These are phyloP conservation scores for Ormyrus rosae DNA, from an alignment of 2,888 invertebrate genomes.

Conservation along the genomic window DNA sequence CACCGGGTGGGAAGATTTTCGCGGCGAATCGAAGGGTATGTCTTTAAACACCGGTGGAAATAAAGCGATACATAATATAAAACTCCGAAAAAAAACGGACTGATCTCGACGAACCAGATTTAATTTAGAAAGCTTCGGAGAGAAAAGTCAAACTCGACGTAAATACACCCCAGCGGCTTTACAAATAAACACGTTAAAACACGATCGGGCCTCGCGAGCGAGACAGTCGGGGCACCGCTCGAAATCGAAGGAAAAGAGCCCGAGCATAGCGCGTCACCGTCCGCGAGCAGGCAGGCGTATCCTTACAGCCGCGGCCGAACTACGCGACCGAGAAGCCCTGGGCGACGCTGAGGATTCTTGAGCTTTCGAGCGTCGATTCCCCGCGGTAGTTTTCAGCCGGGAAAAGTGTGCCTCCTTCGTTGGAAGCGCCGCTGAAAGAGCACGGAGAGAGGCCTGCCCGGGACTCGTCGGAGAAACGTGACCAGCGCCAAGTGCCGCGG, in stretches of 20 bases:
- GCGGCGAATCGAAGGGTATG: too few species aligned
- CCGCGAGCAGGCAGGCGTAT: not conserved
- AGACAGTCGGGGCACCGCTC: not conserved
- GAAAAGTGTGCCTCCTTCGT: not conserved
- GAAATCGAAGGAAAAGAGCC: conserved; percentile 17
- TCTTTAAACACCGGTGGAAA: too few species aligned
- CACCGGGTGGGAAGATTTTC: too few species aligned
- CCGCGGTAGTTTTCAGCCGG: not conserved
- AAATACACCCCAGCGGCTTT: too few species aligned
- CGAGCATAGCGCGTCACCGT: not conserved
- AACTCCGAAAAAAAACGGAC: too few species aligned
- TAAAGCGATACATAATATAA: too few species aligned
- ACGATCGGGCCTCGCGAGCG: not conserved
- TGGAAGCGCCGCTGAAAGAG: not conserved
- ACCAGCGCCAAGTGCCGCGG: not conserved
- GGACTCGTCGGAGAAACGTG: not conserved
- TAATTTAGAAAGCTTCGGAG: too few species aligned
- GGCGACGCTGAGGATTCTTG: conserved; percentile 16
- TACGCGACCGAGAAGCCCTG: conserved; percentile 7
- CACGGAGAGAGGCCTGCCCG: not conserved
- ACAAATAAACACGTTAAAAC: too few species aligned
- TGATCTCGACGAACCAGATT: too few species aligned
- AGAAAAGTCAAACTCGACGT: too few species aligned
- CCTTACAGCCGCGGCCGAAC: not conserved
- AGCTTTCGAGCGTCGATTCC: conserved; percentile 11